Base-by-base conservation (phyloP, 1,140 invertebrate species). In the Polyergus mexicanus region DNA sequence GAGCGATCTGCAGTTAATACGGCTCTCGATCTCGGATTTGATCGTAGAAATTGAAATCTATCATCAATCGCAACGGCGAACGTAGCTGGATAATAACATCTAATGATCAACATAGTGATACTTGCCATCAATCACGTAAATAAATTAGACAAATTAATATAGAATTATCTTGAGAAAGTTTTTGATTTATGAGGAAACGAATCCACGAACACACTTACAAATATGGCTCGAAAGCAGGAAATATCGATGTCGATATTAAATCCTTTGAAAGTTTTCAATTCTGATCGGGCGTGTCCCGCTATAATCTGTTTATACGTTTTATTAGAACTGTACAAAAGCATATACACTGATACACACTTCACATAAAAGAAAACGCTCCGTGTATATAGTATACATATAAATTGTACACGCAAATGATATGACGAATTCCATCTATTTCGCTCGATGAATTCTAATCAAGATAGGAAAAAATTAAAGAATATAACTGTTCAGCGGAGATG, bases 261-360 rank as follows among this genome's bases (percentile, higher is more conserved):
- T 76, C 10, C 47, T 11, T 81, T 72, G 65, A 88, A 86, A 89
- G 71, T 86, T 88, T 86, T 83, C 65, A 54, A 89, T 78, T 65
- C 41, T 41, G 35, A 77, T 63, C 56, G 74, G 11, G 62, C 74
- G 86, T 71, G 87, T 38, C 41, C 56, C 69, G 83, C 71, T 86
- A 84, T 84, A 86, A 89, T 84, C 83, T 78, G 84, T 92, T 92
- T 92, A 90, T 92, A 92, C 86, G 86, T 91, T 92, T 92, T 91
- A 91, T 88, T 92, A 88, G 86, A 88, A 56, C 74, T 89, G 85
- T 63, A 63, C 25, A 41, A 77, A 47, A 54, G 16, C 28, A 35
- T 47, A 28, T 10, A 38, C 32, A 62, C 32, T 35, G 41, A 66
- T 6, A 77, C 13, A 54, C 44, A 75, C 38, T 54, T 47, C 38